Percentiles rank a stretch among this genome's conserved stretches.
Evolutionary conservation across 2,113 vertebrate species (phyloP).

Genomic region (Loxodonta africana): DNA sequence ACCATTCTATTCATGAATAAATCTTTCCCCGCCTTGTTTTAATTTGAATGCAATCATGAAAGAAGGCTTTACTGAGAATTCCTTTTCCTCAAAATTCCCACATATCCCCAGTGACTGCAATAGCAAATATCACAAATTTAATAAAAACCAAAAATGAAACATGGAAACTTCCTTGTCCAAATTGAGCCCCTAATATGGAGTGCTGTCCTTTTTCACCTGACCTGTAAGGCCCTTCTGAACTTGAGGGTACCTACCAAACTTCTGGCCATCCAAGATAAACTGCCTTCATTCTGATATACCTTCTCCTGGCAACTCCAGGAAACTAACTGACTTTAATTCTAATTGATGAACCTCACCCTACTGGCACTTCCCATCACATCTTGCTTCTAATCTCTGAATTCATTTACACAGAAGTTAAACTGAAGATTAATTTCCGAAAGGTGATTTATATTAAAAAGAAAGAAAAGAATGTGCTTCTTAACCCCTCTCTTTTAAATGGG

Average conservation of each 20-base stretch:
- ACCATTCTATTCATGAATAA: slow-evolving; percentile 44
- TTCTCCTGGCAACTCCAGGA: background rate
- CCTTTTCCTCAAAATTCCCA: slow-evolving; percentile 43
- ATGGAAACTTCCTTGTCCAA: slow-evolving; percentile 29
- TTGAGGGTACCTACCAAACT: slow-evolving; percentile 10
- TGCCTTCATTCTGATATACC: background rate
- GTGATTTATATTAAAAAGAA: slow-evolving; percentile 1
- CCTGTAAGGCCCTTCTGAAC: slow-evolving; percentile 26
- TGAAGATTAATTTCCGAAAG: slow-evolving; percentile 62
- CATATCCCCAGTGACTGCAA: slow-evolving; percentile 31
- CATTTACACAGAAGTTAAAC: slow-evolving; percentile 62
- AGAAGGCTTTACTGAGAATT: slow-evolving; percentile 51
- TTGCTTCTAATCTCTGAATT: slow-evolving; percentile 61
- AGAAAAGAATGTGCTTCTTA: slow-evolving; percentile 7
- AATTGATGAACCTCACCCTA: background rate
- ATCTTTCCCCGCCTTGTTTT: slow-evolving; percentile 45
- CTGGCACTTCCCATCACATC: slow-evolving; percentile 16
- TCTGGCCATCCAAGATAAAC: slow-evolving; percentile 31
- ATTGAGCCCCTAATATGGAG: slow-evolving; percentile 54
- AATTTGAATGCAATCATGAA: slow-evolving; percentile 61
- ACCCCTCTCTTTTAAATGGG: background rate
- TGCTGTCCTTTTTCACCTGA: slow-evolving; percentile 10
- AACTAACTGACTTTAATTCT: slow-evolving; percentile 49
- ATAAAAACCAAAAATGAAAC: background rate
- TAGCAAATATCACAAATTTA: slow-evolving; percentile 3